Base-by-base conservation (phyloP, 1,140 invertebrate species). In the Dinoponera quadriceps region DNA sequence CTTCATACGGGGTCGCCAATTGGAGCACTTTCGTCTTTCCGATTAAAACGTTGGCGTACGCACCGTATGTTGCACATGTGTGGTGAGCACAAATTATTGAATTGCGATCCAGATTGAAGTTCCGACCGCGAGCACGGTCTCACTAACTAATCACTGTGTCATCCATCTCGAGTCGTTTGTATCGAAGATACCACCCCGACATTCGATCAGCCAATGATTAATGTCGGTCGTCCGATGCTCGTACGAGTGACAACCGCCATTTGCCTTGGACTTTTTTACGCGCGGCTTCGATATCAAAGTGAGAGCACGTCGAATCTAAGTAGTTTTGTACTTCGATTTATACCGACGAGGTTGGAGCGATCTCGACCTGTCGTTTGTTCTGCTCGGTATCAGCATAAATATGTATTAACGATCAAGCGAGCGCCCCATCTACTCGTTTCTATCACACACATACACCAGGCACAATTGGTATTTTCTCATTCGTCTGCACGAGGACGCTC, bases 191-290 rank as follows among this genome's bases (percentile, higher is more conserved):
- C 9, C n/a, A 22, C 7, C 1, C 54, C 4, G 51, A 57, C 29
- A 14, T 69, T 29, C 33, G 27, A 71, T 57, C 33, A 66, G 20
- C 51, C 54, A n/a, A 18, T 54, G 51, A 78, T 57, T 44, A 27
- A 57, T 78, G 44, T 44, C 16, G 27, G 55, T 20, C 0, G 55
- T 20, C 0, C 22, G 18, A 20, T 29, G 51, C 4, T 20, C 33
- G 11, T 14, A 55, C 13, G 7, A 48, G 29, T 4, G 18, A 38
- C n/a, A 66, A 9, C 4, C 18, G 27, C 4, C 4, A 33, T 48
- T 44, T 44, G 14, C 7, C 51, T 57, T 27, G 20, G 18, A n/a
- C 54, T 18, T 4, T 33, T 49, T 44, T 48, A n/a, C 33, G 14
- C 65, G 48, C 62, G 20, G 14, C 48, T 69, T 69, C 55, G 68